Conservation (phyloP, 1,140 invertebrate genomes). For the Coelopa frigida region DNA sequence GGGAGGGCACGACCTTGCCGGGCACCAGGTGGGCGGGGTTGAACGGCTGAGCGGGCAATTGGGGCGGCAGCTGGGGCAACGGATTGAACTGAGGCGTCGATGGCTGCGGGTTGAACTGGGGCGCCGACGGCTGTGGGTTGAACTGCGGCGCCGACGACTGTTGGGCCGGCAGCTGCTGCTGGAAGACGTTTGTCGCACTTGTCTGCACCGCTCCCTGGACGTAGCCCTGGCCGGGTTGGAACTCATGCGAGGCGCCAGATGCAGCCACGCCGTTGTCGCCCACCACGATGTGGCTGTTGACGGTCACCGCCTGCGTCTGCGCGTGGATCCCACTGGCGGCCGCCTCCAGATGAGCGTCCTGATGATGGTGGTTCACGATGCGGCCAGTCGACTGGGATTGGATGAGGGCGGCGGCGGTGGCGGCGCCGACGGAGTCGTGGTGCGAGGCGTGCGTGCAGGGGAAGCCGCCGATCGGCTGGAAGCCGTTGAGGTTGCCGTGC, state of each 20-base stretch:
- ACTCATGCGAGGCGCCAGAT: background rate
- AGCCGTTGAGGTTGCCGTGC: background rate
- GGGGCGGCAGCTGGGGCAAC: background rate
- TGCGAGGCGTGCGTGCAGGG: constrained; percentile 3
- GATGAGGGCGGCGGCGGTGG: background rate
- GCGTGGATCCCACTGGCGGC: constrained; percentile 5
- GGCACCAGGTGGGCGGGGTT: background rate
- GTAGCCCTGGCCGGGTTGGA: background rate
- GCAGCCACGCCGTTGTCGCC: too few relatives aligned
- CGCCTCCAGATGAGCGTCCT: constrained; percentile 7
- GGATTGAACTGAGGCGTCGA: too few relatives aligned
- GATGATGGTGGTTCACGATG: constrained; percentile 18
- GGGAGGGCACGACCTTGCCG: background rate
- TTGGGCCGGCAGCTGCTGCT: too few relatives aligned
- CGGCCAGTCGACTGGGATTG: constrained; percentile 17
- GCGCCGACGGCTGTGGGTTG: background rate
- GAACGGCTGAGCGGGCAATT: background rate
- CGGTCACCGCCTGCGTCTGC: background rate
- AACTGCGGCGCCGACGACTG: background rate
- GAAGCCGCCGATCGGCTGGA: background rate
- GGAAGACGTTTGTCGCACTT: too few relatives aligned
- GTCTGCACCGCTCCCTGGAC: background rate
- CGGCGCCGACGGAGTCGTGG: background rate
- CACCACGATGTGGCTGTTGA: constrained; percentile 11
- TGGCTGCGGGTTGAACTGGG: background rate